These are phyloP conservation scores for Cistogaster globosa DNA, from an alignment of 2,888 invertebrate species.

Conservation along the genomic window DNA sequence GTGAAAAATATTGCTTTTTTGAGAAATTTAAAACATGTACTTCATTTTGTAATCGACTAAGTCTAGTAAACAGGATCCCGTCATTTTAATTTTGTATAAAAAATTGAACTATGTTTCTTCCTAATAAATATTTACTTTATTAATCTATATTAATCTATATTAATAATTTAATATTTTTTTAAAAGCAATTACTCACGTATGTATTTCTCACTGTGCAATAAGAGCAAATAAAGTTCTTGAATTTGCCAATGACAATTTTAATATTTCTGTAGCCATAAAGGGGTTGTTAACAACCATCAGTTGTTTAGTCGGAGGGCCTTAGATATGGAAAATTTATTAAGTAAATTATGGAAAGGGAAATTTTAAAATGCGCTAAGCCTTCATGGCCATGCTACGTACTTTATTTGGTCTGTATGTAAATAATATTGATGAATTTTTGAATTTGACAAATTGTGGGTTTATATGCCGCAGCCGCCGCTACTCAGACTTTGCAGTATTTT, in stretches of 20 bases:
- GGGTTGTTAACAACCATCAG: conserved; percentile 49
- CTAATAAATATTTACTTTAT: too few relatives aligned
- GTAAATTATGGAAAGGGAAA: conserved; percentile 34
- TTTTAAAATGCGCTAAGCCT: conserved; percentile 32
- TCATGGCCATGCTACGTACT: conserved; percentile 36
- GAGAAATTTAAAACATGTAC: too few relatives aligned
- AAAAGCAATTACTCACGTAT: not conserved
- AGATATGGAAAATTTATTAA: conserved; percentile 49
- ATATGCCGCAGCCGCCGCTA: conserved; percentile 37
- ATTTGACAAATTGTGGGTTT: conserved; percentile 75
- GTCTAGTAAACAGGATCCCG: too few relatives aligned
- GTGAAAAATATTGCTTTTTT: too few relatives aligned
- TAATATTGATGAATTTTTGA: conserved; percentile 75
- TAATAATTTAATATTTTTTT: too few relatives aligned
- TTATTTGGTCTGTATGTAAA: conserved; percentile 72
- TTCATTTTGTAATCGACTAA: too few relatives aligned
- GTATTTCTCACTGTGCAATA: conserved; percentile 9
- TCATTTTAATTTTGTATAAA: too few relatives aligned
- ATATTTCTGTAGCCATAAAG: conserved; percentile 24
- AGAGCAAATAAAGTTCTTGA: not conserved
- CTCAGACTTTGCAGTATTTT: not conserved
- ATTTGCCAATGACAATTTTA: conserved; percentile 14
- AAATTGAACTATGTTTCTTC: too few relatives aligned
- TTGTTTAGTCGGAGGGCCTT: conserved; percentile 33
- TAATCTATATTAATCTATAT: too few relatives aligned